Evolutionary conservation across 2,888 invertebrate species (phyloP).

Genomic region (Zygogramma bicolorata): DNA sequence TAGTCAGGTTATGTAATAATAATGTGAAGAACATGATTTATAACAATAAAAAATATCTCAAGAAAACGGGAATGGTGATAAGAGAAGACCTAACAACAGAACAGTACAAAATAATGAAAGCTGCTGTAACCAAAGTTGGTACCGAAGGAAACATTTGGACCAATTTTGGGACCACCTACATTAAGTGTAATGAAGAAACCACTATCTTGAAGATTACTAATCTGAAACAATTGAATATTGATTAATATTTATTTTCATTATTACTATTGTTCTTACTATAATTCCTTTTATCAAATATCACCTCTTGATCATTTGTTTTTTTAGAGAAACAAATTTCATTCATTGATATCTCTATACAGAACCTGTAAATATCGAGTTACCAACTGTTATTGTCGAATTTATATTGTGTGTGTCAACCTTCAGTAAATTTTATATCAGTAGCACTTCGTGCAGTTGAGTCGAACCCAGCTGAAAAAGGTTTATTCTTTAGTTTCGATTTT

Average conservation of each 20-base stretch:
- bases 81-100: not conserved
- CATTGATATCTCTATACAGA: too few relatives aligned
- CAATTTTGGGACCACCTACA: not conserved
- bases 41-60: not conserved
- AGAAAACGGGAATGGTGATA: not conserved
- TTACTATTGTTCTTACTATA: not conserved
- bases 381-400: not conserved
- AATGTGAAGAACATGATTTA: not conserved
- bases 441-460: not conserved
- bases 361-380: too few relatives aligned
- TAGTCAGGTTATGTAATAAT: not conserved
- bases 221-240: not conserved
- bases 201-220: not conserved
- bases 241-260: not conserved
- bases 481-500: not conserved
- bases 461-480: not conserved
- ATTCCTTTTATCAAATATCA: too few relatives aligned
- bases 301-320: too few relatives aligned
- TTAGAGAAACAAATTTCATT: too few relatives aligned
- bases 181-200: not conserved
- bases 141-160: not conserved
- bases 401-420: not conserved
- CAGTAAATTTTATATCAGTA: not conserved
- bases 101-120: not conserved
- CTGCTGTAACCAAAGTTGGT: not conserved